These are phyloP conservation scores for Cataglyphis cursor DNA, from an alignment of 2,888 invertebrate species.

Conservation along the genomic window DNA sequence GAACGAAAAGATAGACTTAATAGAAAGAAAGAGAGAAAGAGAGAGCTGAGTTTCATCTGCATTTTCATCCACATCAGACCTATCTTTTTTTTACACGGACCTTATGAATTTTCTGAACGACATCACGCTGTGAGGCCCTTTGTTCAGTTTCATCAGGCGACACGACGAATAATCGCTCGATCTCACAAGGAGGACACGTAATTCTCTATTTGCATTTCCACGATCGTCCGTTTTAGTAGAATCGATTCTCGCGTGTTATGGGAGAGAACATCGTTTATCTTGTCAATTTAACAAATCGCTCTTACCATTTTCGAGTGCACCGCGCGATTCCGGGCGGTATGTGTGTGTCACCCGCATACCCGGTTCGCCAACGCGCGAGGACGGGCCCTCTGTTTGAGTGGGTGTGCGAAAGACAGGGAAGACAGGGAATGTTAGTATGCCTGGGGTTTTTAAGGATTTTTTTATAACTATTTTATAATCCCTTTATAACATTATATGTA, in stretches of 20 bases:
- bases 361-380: constrained; percentile 70
- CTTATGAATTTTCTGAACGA: constrained; percentile 43
- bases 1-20: not conserved
- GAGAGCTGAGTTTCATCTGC: constrained; percentile 40
- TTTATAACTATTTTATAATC: not conserved
- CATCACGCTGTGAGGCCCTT: constrained; percentile 4
- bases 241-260: constrained; percentile 30
- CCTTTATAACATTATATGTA: not conserved
- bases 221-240: constrained; percentile 28
- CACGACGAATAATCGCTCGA: constrained; percentile 17
- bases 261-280: constrained; percentile 24
- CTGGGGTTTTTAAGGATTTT: not conserved
- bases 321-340: constrained; percentile 31
- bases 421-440: not conserved
- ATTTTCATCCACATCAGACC: constrained; percentile 2
- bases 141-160: not conserved
- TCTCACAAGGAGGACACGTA: constrained; percentile 18
- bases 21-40: not conserved
- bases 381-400: constrained; percentile 41
- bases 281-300: constrained; percentile 58
- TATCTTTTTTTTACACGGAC: constrained; percentile 21
- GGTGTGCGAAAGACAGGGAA: constrained; percentile 28
- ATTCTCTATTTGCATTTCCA: constrained; percentile 52
- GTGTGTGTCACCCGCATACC: constrained; percentile 53
- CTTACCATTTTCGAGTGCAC: constrained; percentile 57